A percentile compares a stretch with the other conserved stretches of the same genome.
Conservation (phyloP, 2,797 vertebrate genomes). For the Parambassis ranga region DNA sequence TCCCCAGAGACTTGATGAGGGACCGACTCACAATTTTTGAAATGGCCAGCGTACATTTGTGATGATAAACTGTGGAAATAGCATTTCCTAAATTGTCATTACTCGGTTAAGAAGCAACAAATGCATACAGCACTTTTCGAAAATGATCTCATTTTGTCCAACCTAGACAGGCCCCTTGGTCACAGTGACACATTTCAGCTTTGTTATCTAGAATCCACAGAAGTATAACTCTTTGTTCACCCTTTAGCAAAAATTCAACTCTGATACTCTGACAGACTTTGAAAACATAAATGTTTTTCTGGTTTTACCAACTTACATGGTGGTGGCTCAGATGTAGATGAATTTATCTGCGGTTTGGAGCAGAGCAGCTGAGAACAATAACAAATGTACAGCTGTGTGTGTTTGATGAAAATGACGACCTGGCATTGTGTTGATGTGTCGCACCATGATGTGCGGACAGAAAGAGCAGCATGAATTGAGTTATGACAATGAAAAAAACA, state of each 20-base stretch:
- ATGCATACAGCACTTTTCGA: background rate
- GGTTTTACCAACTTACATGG: too few species aligned
- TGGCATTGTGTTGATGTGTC: background rate
- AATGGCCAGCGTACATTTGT: background rate
- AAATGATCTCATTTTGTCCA: background rate
- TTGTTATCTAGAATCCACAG: background rate
- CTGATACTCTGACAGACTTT: too few species aligned
- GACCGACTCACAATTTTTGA: conserved; percentile 1
- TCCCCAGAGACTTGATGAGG: background rate
- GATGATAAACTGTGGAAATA: background rate
- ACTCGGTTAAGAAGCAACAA: background rate
- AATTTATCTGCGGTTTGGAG: too few species aligned
- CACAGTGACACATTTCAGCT: background rate
- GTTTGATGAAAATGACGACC: too few species aligned
- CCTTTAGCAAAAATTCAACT: too few species aligned
- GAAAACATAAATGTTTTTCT: too few species aligned
- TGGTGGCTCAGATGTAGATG: too few species aligned
- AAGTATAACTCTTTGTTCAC: too few species aligned
- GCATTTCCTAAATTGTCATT: background rate
- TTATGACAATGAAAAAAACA: background rate
- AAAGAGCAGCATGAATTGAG: background rate
- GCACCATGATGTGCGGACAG: background rate
- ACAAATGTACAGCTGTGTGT: background rate
- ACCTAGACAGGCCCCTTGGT: background rate
- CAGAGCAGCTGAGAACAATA: too few species aligned